Evolutionary conservation across 2,113 vertebrate species (phyloP), one percentile per base, ranked within the genome.

Genomic region (Polyodon spathula): DNA sequence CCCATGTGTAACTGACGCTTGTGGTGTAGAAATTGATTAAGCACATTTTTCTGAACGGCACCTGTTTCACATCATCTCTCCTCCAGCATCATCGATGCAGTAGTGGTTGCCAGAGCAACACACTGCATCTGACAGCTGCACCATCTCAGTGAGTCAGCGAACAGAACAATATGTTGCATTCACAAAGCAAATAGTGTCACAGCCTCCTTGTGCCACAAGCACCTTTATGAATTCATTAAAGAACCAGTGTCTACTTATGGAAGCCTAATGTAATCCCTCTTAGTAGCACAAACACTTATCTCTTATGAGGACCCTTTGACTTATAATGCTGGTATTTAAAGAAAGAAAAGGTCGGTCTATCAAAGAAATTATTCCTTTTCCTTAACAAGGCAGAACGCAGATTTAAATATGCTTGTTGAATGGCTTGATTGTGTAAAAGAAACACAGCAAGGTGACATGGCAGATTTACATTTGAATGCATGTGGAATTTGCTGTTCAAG

Each of bases 141-240:
- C 58, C 42, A 64, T 17, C 54, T 63, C 64, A 66, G 63, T 81
- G 81, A 82, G 69, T 85, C 81, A 83, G 51, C 56, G 38, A 48
- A 44, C 41, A 52, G 50, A 27, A 50, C 14, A 50, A 12, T n/a
- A n/a, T 50, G 5, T 50, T 50, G 12, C 15, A 50, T 50, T 50
- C 48, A 50, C 12, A 4, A 50, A n/a, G 48, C 3, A 50, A 50
- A 50, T 4, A 6, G 15, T 50, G 12, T 14, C 12, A 3, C 11
- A 50, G 48, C 12, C 48, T n/a, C 48, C 48, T n/a, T 50, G 48
- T n/a, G 48, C 48, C 48, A 10, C 48, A 11, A n/a, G 5, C 14
- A 11, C 15, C 41, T 42, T 17, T 56, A 5, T 37, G 56, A 39
- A 14, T 8, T 14, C 37, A 39, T 6, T 10, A 40, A 6, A n/a